phyloP scores from a whole-genome alignment of 2,113 vertebrate genomes.

The Dasyprocta punctata region DNA sequence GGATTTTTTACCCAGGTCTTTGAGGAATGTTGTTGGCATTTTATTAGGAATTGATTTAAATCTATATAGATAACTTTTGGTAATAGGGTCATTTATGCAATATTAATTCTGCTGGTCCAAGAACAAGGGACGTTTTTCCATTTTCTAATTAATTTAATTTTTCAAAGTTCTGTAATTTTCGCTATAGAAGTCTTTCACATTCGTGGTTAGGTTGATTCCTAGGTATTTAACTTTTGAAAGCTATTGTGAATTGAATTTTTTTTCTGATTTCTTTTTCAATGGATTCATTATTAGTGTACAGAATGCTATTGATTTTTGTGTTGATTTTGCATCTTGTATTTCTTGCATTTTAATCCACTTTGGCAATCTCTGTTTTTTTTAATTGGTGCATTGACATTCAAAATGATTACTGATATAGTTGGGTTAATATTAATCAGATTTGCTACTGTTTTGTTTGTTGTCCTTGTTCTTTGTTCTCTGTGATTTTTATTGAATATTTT shows the following conservation, averaged over 20 bases:
- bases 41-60: neutral
- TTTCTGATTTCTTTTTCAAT: neutral
- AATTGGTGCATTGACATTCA: neutral
- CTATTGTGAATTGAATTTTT: neutral
- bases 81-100: neutral
- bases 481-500: neutral
- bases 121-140: neutral
- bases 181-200: neutral
- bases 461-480: neutral
- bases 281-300: neutral
- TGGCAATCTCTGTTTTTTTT: neutral
- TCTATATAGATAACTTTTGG: neutral
- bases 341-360: neutral
- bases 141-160: neutral
- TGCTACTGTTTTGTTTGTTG: neutral
- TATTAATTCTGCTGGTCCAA: neutral
- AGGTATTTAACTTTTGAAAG: neutral
- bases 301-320: neutral
- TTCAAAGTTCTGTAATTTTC: neutral
- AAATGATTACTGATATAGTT: neutral
- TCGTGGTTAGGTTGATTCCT: neutral
- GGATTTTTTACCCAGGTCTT: neutral
- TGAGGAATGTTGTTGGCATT: neutral
- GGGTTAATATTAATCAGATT: neutral
- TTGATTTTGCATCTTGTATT: neutral